Base-by-base conservation (phyloP, 1,140 invertebrate genomes). In the Heliconius congener region DNA sequence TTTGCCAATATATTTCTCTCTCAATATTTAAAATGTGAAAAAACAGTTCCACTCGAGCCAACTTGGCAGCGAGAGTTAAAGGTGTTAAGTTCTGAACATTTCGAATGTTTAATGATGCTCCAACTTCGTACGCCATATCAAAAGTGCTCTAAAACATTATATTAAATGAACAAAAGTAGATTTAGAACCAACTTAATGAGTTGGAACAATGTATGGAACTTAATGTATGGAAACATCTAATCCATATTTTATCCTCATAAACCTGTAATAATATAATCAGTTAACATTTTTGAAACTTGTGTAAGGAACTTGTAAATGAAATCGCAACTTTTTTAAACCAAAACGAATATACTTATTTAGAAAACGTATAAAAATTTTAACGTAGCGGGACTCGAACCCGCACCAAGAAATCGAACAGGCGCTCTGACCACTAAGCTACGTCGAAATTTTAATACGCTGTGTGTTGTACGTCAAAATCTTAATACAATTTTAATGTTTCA, bases 1-100 rank as follows among this genome's bases (percentile, higher is more conserved):
- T 97, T 93, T 99, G 98, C 99, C 99, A 99, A 89, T 99, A 99
- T 76, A 99, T 98, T 95, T 99, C 98, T 73, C 99, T 94, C 87
- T 99, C 97, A 73, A 99, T 97, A 92, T 99, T 99, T 83, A 99
- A 94, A 84, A 99, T 99, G 86, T 99, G 98, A 87, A 99, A 98
- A 92, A 99, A 99, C 95, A 99, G 97, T 90, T 99, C 98, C 50
- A 98, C 97, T 55, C 98, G 96, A 0, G 98, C 98, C 80, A 99
- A 93, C 93, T 99, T 99, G 1, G 99, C 99, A 1, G 99, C 97
- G 80, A 99, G 91, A 1, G 98, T 99, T 37, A 99, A 89, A 1
- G 99, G 98, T 16, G 99, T 99, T 74, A 99, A 93, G 86, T 98
- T 97, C 86, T 97, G 96, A 5, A 97, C 96, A 91, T 99, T 99